These are phyloP conservation scores for Nansenia antarctica DNA, from an alignment of 2,113 vertebrate species.

Conservation along the genomic window DNA sequence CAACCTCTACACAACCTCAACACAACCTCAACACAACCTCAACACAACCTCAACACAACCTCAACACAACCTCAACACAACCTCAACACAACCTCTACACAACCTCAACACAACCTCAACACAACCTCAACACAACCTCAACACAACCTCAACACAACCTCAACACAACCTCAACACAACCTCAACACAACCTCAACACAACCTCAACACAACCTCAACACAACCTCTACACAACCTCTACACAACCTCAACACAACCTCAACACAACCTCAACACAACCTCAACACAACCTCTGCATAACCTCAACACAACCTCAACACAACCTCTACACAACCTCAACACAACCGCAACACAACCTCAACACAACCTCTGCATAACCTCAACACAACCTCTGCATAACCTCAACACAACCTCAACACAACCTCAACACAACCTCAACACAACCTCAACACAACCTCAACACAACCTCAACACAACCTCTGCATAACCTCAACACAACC, in stretches of 20 bases:
- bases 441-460: not conserved
- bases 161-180: not conserved
- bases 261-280: not conserved
- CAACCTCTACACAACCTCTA: not conserved
- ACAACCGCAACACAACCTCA: not conserved
- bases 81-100: not conserved
- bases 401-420: not conserved
- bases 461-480: not conserved
- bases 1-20: not conserved
- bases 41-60: not conserved
- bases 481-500: not conserved
- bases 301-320: not conserved
- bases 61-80: not conserved
- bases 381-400: not conserved
- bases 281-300: not conserved
- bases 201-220: not conserved
- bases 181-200: not conserved
- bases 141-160: not conserved
- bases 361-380: not conserved
- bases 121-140: not conserved
- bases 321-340: not conserved
- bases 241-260: not conserved
- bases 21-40: not conserved
- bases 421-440: not conserved
- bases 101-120: not conserved